These are phyloP conservation scores for Hystrix brachyura DNA, from an alignment of 2,113 vertebrate species.

Conservation along the genomic window DNA sequence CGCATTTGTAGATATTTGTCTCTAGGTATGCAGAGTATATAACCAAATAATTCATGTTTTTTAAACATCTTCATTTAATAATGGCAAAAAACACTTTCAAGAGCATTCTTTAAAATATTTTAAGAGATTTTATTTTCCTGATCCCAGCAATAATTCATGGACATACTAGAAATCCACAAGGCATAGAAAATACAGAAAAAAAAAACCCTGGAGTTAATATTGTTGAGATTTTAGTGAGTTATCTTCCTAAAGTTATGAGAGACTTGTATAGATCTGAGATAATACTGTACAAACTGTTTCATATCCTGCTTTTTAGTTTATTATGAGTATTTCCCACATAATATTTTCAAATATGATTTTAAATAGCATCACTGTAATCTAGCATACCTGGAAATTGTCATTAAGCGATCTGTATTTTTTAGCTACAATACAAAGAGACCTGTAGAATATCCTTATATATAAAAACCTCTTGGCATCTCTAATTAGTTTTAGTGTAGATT, in stretches of 20 bases:
- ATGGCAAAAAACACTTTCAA: background rate
- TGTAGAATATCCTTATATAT: background rate
- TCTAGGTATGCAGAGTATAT: background rate
- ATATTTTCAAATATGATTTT: constrained; percentile 47
- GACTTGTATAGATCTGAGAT: constrained; percentile 7
- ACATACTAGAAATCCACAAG: background rate
- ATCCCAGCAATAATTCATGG: background rate
- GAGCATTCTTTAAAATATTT: constrained; percentile 52
- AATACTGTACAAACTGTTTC: background rate
- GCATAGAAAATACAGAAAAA: constrained; percentile 60
- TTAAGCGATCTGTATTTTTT: constrained; percentile 28
- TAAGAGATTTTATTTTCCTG: constrained; percentile 49
- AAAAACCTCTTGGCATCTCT: constrained; percentile 15
- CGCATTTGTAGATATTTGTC: background rate
- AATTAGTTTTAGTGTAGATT: constrained; percentile 31
- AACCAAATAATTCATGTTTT: background rate
- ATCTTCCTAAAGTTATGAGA: constrained; percentile 25
- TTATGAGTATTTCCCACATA: background rate
- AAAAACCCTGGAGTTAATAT: constrained; percentile 61
- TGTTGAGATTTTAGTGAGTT: background rate
- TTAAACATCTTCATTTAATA: constrained; percentile 24
- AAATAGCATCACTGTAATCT: constrained; percentile 43
- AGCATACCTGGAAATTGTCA: constrained; percentile 37
- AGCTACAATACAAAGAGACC: background rate
- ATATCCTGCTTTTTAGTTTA: constrained; percentile 31